Percentiles rank a stretch among this genome's conserved stretches.
Conservation (phyloP, 2,113 vertebrate species). For the Melanerpes formicivorus region DNA sequence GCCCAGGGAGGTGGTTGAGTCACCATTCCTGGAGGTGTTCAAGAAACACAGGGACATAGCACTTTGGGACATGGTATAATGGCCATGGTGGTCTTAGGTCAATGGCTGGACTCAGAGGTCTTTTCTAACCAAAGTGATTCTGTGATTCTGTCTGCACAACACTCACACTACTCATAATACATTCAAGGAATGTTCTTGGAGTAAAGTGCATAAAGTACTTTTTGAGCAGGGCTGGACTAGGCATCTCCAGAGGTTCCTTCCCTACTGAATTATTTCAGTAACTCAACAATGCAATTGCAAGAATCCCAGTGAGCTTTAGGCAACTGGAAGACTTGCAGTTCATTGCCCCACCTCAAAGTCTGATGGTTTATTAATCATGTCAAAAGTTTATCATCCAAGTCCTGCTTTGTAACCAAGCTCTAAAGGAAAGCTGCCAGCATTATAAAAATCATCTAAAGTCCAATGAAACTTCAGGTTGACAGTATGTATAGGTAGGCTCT, state of each 20-base stretch:
- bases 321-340: not conserved
- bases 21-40: too few relatives aligned
- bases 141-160: not conserved
- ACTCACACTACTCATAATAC: not conserved
- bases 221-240: not conserved
- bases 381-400: not conserved
- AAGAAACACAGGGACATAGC: too few relatives aligned
- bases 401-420: not conserved
- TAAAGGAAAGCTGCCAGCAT: not conserved
- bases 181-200: not conserved
- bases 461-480: not conserved
- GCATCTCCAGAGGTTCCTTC: not conserved
- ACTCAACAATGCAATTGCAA: not conserved
- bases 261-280: not conserved
- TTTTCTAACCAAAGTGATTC: too few relatives aligned
- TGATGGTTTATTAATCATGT: not conserved
- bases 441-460: not conserved
- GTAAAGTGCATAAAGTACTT: not conserved
- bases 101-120: too few relatives aligned
- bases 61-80: too few relatives aligned
- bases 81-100: too few relatives aligned
- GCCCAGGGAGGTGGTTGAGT: too few relatives aligned
- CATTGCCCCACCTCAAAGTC: not conserved
- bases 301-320: not conserved
- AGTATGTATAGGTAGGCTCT: not conserved